Evolutionary conservation across 2,113 vertebrate genomes (phyloP), one percentile per base, ranked within the genome.

Genomic region (Labrus mixtus): DNA sequence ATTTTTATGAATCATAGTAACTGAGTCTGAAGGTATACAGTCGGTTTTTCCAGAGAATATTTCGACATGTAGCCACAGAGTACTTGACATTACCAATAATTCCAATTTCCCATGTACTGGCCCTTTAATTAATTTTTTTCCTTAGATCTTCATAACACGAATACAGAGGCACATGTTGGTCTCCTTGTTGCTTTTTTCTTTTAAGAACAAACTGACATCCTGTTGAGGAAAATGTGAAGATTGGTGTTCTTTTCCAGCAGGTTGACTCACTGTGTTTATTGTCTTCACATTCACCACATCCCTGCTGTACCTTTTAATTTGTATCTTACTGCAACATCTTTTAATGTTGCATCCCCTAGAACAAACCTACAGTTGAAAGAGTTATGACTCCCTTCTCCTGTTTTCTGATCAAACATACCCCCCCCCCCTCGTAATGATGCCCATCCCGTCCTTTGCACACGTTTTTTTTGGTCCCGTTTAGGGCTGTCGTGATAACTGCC

Each of bases 201-300:
- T 6, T n/a, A 22, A 9, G 61, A 33, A 9, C 0, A 0, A 10
- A 53, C 46, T 37, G 11, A 3, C 2, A 6, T 72, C 39, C 69
- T 54, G 16, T 13, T 11, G 12, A 43, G 8, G 20, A 50, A 65
- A 65, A 41, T 20, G 23, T 64, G 37, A 70, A 67, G 58, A 65
- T 66, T 20, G 66, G 25, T 0, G 19, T 55, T 71, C 8, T 16
- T 29, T 51, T 61, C 20, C 9, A 61, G 81, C 61, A 22, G 62
- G 57, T 48, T 76, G 68, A 76, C 57, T 80, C 73, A 73, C 29
- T 1, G 10, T 0, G 45, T 37, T 41, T 6, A 53, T 71, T 62
- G 22, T 73, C 72, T 25, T 15, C 17, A 16, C 10, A 4, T 67
- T 60, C 17, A 25, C 25, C 23, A 29, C 45, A 11, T 7, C 66